These are phyloP conservation scores for Euclidia mi DNA, from an alignment of 2,888 invertebrate genomes.

Conservation along the genomic window DNA sequence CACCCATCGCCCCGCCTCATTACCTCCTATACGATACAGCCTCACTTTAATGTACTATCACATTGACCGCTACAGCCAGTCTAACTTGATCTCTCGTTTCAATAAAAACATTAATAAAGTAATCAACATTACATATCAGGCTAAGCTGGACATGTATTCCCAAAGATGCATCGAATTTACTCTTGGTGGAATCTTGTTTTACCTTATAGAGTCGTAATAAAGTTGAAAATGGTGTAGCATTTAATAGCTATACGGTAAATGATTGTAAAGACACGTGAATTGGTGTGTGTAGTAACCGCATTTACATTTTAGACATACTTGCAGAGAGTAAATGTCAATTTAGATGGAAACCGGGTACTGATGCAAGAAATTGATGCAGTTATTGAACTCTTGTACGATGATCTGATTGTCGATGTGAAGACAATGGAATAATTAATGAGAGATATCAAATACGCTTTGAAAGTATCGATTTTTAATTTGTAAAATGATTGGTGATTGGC, in stretches of 20 bases:
- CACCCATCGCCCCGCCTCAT: conserved; percentile 87
- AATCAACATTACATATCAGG: conserved; percentile 82
- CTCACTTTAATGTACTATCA: conserved; percentile 78
- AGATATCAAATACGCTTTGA: conserved; percentile 50
- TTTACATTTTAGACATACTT: conserved; percentile 88
- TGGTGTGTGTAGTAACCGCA: conserved; percentile 85
- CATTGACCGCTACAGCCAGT: conserved; percentile 69
- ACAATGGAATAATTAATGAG: conserved; percentile 71
- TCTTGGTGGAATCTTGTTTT: conserved; percentile 48
- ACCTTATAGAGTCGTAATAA: conserved; percentile 59
- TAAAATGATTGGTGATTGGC: conserved; percentile 51
- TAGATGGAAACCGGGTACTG: conserved; percentile 83
- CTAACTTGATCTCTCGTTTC: conserved; percentile 76
- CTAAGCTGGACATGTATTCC: conserved; percentile 74
- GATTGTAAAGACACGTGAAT: conserved; percentile 66
- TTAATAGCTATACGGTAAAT: conserved; percentile 39
- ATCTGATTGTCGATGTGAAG: conserved; percentile 77
- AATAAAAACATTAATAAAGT: conserved; percentile 84
- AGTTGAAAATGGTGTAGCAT: conserved; percentile 58
- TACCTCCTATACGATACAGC: conserved; percentile 83
- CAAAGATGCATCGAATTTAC: conserved; percentile 61
- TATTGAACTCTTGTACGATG: conserved; percentile 81
- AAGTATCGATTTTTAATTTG: conserved; percentile 53
- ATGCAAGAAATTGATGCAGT: conserved; percentile 85
- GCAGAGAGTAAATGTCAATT: conserved; percentile 88